phyloP scores from a whole-genome alignment of 1,140 invertebrate genomes.

The Lineus longissimus region DNA sequence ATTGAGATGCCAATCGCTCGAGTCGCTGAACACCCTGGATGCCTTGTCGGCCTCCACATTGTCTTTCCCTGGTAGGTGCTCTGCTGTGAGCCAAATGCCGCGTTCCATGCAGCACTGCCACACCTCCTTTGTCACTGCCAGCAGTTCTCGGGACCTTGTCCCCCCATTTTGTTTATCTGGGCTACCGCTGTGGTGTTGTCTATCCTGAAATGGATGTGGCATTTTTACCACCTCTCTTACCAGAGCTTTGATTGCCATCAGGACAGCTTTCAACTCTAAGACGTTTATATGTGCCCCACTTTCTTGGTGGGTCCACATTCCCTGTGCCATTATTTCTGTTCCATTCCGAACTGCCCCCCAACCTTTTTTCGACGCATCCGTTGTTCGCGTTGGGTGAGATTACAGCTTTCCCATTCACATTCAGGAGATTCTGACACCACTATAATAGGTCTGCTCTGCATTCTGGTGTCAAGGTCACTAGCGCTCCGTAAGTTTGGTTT shows the following conservation, averaged over 20 bases:
- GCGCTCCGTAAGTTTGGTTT: background rate
- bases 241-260: background rate
- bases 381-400: background rate
- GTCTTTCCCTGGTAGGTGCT: conserved; percentile 17
- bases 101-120: conserved; percentile 20
- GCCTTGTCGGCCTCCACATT: conserved; percentile 19
- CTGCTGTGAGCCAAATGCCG: conserved; percentile 17
- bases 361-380: background rate
- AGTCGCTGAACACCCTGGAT: conserved; percentile 14
- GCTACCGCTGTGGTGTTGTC: background rate
- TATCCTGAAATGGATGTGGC: conserved; percentile 2
- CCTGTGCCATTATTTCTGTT: background rate
- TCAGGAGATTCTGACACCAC: background rate
- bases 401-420: background rate
- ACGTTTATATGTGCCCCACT: background rate
- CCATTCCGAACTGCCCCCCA: background rate
- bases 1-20: conserved; percentile 24
- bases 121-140: conserved; percentile 18
- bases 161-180: conserved; percentile 1
- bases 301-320: background rate
- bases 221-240: background rate
- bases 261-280: background rate
- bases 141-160: background rate
- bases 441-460: conserved; percentile 1
- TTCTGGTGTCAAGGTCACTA: background rate